A percentile compares a stretch with the other conserved stretches of the same genome.
These are phyloP conservation scores for Sorex maritimensis DNA, from an alignment of 2,797 vertebrate genomes.

Conservation along the genomic window DNA sequence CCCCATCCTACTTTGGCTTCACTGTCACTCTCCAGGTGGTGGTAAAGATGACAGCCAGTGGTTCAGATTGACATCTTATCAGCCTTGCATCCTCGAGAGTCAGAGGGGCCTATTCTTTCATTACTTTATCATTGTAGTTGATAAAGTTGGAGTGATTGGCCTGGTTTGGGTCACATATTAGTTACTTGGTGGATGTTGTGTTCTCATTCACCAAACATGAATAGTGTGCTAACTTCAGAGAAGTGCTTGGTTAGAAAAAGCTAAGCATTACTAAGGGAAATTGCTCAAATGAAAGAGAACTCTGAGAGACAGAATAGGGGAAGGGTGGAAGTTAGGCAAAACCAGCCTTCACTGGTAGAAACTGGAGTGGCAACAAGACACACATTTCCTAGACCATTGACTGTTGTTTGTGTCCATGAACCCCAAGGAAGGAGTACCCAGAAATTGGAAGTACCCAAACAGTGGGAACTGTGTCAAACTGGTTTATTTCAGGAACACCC, in stretches of 20 bases:
- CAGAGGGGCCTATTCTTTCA: background rate
- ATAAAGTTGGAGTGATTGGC: background rate
- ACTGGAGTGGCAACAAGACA: background rate
- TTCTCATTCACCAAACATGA: background rate
- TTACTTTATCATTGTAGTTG: background rate
- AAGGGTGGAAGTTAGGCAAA: background rate
- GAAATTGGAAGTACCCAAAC: background rate
- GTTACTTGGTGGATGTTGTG: background rate
- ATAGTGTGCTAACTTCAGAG: background rate
- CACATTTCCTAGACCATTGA: background rate
- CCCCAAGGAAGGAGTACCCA: background rate
- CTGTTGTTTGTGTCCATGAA: background rate
- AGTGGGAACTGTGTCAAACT: background rate
- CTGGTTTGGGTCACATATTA: background rate
- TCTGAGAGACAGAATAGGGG: background rate
- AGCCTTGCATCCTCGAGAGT: too few relatives aligned
- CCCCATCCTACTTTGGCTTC: background rate
- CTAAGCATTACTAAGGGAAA: too few relatives aligned
- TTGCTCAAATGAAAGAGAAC: background rate
- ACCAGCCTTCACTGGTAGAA: background rate
- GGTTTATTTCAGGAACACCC: background rate
- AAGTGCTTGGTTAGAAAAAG: background rate
- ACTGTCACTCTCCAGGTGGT: background rate
- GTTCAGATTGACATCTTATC: background rate
- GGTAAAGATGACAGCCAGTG: background rate